Percentiles rank a stretch among this genome's conserved stretches.
phyloP scores from a whole-genome alignment of 2,888 invertebrate species.

The Entomobrya proxima region DNA sequence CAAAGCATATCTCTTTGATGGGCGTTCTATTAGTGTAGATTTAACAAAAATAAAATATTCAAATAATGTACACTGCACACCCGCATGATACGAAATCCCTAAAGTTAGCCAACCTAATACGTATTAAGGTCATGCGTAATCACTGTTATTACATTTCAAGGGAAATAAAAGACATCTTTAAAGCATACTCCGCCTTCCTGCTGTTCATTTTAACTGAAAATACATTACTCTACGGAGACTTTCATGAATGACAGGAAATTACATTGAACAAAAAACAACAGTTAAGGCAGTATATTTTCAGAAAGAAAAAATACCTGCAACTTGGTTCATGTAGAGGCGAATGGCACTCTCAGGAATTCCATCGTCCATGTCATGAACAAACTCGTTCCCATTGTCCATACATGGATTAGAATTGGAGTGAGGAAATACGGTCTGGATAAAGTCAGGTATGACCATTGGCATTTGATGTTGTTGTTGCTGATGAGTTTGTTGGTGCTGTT shows the following conservation, averaged over 20 bases:
- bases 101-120: too few species aligned
- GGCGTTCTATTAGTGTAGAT: too few species aligned
- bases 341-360: slow-evolving; percentile 70
- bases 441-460: slow-evolving; percentile 73
- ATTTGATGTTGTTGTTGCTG: slow-evolving; percentile 49
- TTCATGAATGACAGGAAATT: not conserved
- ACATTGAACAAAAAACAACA: not conserved
- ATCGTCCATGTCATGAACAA: slow-evolving; percentile 49
- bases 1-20: slow-evolving; percentile 39
- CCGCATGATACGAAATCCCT: too few species aligned
- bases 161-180: too few species aligned
- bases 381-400: slow-evolving; percentile 51
- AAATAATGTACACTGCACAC: not conserved
- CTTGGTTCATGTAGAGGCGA: slow-evolving; percentile 75
- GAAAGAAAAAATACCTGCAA: slow-evolving; percentile 67
- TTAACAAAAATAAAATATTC: slow-evolving; percentile 8
- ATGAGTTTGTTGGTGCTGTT: slow-evolving; percentile 37
- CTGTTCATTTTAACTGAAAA: too few species aligned
- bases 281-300: not conserved
- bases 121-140: too few species aligned
- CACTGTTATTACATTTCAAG: too few species aligned
- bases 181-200: too few species aligned
- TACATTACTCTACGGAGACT: too few species aligned
- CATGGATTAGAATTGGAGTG: slow-evolving; percentile 64
- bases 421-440: slow-evolving; percentile 68